These are phyloP conservation scores for Clistopyga incitator DNA, from an alignment of 2,888 invertebrate genomes.

Conservation along the genomic window DNA sequence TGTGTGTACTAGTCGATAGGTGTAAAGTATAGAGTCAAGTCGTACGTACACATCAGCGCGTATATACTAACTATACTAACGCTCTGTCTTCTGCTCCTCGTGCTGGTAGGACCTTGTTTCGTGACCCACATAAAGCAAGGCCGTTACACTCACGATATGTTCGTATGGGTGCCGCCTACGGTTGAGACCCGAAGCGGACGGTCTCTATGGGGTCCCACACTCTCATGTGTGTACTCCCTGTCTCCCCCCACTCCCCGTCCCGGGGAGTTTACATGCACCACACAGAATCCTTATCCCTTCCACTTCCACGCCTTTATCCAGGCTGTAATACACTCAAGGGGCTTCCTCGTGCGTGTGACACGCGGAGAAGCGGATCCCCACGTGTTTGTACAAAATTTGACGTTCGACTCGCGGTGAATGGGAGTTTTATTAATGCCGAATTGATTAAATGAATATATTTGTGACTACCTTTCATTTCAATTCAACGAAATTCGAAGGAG, in stretches of 20 bases:
- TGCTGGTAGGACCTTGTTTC: conserved; percentile 83
- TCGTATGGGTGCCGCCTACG: conserved; percentile 74
- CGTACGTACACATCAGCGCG: conserved; percentile 2
- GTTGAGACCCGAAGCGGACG: conserved; percentile 66
- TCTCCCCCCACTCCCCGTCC: not conserved
- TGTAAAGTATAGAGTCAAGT: not conserved
- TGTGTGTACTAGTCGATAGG: not conserved
- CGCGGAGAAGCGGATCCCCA: not conserved
- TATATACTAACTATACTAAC: conserved; percentile 8
- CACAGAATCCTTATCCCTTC: conserved; percentile 3
- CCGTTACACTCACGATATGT: conserved; percentile 81
- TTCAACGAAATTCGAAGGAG: not conserved
- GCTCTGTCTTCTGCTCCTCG: conserved; percentile 71
- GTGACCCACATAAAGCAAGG: conserved; percentile 84
- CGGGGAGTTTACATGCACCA: not conserved
- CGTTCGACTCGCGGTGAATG: not conserved
- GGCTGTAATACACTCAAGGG: not conserved
- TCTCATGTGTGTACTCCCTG: not conserved
- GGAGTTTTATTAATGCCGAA: not conserved
- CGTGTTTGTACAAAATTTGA: conserved; percentile 14
- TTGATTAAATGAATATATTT: not conserved
- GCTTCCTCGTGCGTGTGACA: conserved; percentile 9
- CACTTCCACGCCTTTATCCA: not conserved
- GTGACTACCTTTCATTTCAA: not conserved
- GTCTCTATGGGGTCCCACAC: conserved; percentile 68